Evolutionary conservation across 2,797 vertebrate species (phyloP).

Genomic region (Lerista edwardsae): DNA sequence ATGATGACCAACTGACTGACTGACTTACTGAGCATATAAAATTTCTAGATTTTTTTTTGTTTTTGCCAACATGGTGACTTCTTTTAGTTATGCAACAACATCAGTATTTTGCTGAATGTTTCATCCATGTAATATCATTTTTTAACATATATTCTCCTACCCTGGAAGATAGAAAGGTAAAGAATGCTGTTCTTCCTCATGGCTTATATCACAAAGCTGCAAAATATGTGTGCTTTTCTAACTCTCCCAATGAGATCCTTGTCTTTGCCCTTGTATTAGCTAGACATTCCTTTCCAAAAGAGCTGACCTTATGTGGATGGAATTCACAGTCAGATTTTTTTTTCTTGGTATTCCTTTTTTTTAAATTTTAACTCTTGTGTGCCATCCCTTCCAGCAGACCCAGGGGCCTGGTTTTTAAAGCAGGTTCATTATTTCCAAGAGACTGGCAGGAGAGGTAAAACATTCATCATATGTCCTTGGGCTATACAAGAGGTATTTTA

Average conservation of each 20-base stretch:
- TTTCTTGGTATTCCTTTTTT: constrained; percentile 19
- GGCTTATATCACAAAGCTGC: constrained; percentile 57
- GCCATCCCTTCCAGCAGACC: constrained; percentile 44
- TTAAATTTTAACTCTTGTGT: constrained; percentile 58
- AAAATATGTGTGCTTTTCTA: constrained; percentile 46
- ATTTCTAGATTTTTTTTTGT: constrained; percentile 68
- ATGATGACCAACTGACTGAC: too few species aligned
- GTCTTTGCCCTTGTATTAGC: constrained; percentile 43
- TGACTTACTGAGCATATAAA: constrained; percentile 62
- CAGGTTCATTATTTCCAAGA: constrained; percentile 57
- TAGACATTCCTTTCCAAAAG: constrained; percentile 45
- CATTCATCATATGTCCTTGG: constrained; percentile 48
- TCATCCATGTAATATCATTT: constrained; percentile 55
- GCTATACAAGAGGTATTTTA: constrained; percentile 45
- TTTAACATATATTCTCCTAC: constrained; percentile 59
- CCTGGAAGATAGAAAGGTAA: constrained; percentile 62
- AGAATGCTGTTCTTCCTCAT: constrained; percentile 51
- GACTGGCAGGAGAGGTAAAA: constrained; percentile 50
- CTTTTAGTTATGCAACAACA: constrained; percentile 54
- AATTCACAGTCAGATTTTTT: constrained; percentile 31
- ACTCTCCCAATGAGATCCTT: constrained; percentile 51
- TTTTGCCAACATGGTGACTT: constrained; percentile 66
- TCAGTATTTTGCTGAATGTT: constrained; percentile 63
- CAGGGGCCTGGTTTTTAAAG: constrained; percentile 54
- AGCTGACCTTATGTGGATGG: constrained; percentile 17